Evolutionary conservation across 1,140 invertebrate genomes (phyloP), one percentile per base, ranked within the genome.

Genomic region (Temnothorax curvispinosus): DNA sequence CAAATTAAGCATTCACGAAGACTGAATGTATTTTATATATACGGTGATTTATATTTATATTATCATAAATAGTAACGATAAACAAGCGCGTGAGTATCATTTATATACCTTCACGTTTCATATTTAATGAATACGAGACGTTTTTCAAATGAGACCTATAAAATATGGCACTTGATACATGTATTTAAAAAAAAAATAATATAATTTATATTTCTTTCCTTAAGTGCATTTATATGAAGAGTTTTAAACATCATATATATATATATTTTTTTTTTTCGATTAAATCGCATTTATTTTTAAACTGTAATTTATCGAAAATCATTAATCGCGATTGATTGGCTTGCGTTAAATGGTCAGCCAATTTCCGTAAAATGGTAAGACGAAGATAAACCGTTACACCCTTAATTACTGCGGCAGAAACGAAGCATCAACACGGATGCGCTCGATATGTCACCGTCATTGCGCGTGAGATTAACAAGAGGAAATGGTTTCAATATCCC

Each of bases 391-490:
- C 47, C 50, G 50, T 81, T 81, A 81, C 64, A 44, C 21, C 64
- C 50, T 81, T 81, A 54, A 71, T 81, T 71, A 71, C 11, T 13
- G 21, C 11, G 4, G 27, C 13, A 41, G 13, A 84, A 38, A 27
- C 21, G 11, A 72, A 32, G 6, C 18, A 60, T 3, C 9, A n/a
- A 81, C 21, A 27, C 32, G n/a, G 21, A 78, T 11, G 18, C 62
- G 21, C 56, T 50, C 41, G 52, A 52, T 27, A 41, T 15, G 52
- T 72, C 38, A 74, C 47, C 80, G 27, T 54, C 38, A n/a, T 50
- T 27, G 6, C 58, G 11, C 56, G 27, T n/a, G 35, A 81, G 60
- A 89, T 67, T 80, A 80, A 89, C 74, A 56, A 65, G 47, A 65
- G 58, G 52, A 72, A 80, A 86, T 80, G 44, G 54, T 54, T 58